Base-by-base conservation (phyloP, 2,888 invertebrate genomes). In the Leistus spinibarbis region DNA sequence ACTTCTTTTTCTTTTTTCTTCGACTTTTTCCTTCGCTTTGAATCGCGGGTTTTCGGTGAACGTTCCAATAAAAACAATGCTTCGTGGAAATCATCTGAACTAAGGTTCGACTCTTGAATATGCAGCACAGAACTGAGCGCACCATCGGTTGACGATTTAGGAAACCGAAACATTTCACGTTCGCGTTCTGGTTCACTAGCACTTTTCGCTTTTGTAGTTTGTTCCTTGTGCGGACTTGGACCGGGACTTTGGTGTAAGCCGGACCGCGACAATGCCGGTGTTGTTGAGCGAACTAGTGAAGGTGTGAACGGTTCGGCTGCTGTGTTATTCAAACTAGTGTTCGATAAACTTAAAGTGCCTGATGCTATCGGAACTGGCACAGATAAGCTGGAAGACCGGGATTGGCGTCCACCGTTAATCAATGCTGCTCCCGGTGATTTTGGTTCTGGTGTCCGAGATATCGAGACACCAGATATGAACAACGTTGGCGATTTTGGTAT, bases 11-110 rank as follows among this genome's bases (percentile, higher is more conserved):
- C 84, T 78, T 86, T 84, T 78, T 87, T 87, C 78, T 87, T 87
- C 19, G 86, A 86, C 79, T 87, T 86, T 77, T 87, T 86, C 24
- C 86, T 80, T 67, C 87, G 81, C 80, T 87, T 87, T 0, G 87
- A 87, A 77, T 87, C 86, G 62, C 86, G 81, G 9, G 86, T 86
- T 79, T 88, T 88, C 2, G 88, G 88, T 10, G 88, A 88, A 74
- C 88, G 83, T 79, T 88, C 88, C 70, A 88, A 80, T 23, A 89
- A 83, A 78, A 89, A 89, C 20, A 89, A 82, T 20, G 88, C 88
- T 81, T 89, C 89, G 80, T 89, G 89, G 79, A 89, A 89, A 81
- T 88, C 88, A 79, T 89, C 89, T 3, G 88, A 88, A 80, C 88
- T 88, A 22, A 88, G 81, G 80, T 88, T 88, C 19, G 88, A 87